Evolutionary conservation across 2,113 vertebrate genomes (phyloP).

Genomic region (Oncorhynchus nerka): DNA sequence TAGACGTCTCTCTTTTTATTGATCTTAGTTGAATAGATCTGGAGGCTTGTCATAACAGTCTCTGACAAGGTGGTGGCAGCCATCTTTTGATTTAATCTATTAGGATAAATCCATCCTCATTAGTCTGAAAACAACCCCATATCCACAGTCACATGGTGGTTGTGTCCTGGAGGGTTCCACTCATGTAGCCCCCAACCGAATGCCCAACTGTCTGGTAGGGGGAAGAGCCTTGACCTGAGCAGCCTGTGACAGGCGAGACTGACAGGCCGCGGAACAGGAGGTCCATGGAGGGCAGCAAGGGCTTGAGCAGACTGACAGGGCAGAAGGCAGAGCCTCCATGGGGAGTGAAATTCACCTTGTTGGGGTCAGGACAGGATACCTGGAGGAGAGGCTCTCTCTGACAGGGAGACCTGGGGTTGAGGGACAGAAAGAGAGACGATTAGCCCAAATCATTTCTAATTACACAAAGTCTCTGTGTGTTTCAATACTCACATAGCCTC

Average conservation of each 20-base stretch:
- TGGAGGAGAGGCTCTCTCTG: slow-evolving; percentile 67
- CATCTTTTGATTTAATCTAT: neutral
- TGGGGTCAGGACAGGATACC: slow-evolving; percentile 83
- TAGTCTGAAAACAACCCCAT: neutral
- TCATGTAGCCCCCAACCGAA: slow-evolving; percentile 12
- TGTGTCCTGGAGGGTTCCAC: slow-evolving; percentile 36
- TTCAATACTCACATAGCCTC: slow-evolving; percentile 80
- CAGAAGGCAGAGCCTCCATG: slow-evolving; percentile 89
- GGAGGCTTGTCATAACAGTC: neutral
- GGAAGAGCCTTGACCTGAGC: slow-evolving; percentile 40
- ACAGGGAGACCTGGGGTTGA: slow-evolving; percentile 61
- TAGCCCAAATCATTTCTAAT: rapidly evolving
- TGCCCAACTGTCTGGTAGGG: slow-evolving; percentile 43
- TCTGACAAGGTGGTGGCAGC: neutral
- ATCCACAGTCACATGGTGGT: slow-evolving; percentile 28
- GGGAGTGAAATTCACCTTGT: slow-evolving; percentile 93
- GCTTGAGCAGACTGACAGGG: slow-evolving; percentile 84
- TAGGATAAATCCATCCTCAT: neutral
- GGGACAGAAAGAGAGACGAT: slow-evolving; percentile 10
- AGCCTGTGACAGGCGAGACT: slow-evolving; percentile 60
- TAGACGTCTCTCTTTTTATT: neutral
- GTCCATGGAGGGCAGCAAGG: slow-evolving; percentile 83
- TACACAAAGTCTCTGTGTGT: neutral
- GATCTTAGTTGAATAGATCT: neutral
- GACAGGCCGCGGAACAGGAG: slow-evolving; percentile 81